Conservation (phyloP, 2,888 invertebrate species). For the Eupithecia exiguata region DNA sequence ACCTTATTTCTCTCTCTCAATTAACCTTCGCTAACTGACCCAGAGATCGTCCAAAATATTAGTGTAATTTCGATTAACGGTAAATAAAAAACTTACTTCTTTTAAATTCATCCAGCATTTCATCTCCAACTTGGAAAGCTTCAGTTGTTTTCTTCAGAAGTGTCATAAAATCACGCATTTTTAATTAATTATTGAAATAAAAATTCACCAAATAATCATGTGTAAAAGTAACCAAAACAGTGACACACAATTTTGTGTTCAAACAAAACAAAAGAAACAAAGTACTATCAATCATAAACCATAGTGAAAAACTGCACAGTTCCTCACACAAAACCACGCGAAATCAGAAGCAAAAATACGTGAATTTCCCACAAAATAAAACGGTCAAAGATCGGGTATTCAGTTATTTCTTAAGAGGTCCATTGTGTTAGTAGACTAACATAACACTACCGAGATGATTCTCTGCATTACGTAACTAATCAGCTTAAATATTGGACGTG, state of each 20-base stretch:
- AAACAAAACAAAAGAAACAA: not conserved
- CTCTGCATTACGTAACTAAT: not conserved
- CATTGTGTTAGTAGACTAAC: not conserved
- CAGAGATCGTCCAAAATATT: not conserved
- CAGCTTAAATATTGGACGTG: not conserved
- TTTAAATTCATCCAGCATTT: slow-evolving; percentile 8
- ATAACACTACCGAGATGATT: not conserved
- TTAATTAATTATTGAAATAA: not conserved
- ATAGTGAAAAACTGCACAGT: not conserved
- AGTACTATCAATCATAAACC: not conserved
- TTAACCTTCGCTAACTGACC: not conserved
- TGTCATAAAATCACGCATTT: slow-evolving; percentile 1
- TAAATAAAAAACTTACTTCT: not conserved
- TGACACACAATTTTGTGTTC: not conserved
- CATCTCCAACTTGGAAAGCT: slow-evolving; percentile 1
- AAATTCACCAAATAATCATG: not conserved
- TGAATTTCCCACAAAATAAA: not conserved
- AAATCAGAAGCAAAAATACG: not conserved
- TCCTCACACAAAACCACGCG: not conserved
- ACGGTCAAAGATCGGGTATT: not conserved
- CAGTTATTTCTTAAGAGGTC: not conserved
- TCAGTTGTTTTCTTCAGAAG: not conserved
- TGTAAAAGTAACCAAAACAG: not conserved
- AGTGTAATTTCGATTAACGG: not conserved
- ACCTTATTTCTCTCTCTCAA: not conserved